Evolutionary conservation across 1,140 invertebrate genomes (phyloP).

Genomic region (Drusus annulatus): DNA sequence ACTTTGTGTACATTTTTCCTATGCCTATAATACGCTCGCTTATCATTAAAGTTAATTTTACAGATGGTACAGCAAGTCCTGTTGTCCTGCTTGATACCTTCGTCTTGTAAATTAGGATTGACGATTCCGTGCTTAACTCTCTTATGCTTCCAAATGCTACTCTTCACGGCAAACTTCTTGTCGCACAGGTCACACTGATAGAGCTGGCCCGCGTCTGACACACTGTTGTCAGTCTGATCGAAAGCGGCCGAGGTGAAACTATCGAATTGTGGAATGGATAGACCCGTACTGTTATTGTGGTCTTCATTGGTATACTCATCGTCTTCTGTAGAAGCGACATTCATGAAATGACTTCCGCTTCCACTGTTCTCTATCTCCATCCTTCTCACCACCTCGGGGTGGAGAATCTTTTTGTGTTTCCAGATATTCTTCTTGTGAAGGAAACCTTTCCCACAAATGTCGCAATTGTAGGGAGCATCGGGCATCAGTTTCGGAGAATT

Average conservation of each 20-base stretch:
- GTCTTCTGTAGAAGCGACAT: constrained; percentile 69
- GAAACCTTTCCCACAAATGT: constrained; percentile 75
- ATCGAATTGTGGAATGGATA: constrained; percentile 70
- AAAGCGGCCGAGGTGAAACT: constrained; percentile 68
- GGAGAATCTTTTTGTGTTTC: constrained; percentile 71
- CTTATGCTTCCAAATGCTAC: constrained; percentile 70
- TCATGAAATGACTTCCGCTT: constrained; percentile 48
- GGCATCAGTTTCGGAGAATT: constrained; percentile 60
- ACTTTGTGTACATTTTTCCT: constrained; percentile 70
- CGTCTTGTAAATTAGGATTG: constrained; percentile 60
- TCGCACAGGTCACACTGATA: constrained; percentile 69
- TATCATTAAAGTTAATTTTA: constrained; percentile 69
- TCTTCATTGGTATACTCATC: constrained; percentile 68
- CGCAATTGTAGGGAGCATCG: constrained; percentile 70
- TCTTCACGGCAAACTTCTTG: constrained; percentile 68
- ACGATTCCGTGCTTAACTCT: constrained; percentile 70
- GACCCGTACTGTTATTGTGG: constrained; percentile 61
- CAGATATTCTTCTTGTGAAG: constrained; percentile 72
- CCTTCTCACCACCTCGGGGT: constrained; percentile 66
- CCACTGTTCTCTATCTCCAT: constrained; percentile 65
- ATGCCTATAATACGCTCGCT: constrained; percentile 70
- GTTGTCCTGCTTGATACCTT: constrained; percentile 33
- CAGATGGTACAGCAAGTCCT: constrained; percentile 70
- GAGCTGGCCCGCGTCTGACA: constrained; percentile 59
- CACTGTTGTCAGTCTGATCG: constrained; percentile 53